These are phyloP conservation scores for Astreopora myriophthalma DNA, from an alignment of 64 coral and sea anemone species.

Conservation along the genomic window DNA sequence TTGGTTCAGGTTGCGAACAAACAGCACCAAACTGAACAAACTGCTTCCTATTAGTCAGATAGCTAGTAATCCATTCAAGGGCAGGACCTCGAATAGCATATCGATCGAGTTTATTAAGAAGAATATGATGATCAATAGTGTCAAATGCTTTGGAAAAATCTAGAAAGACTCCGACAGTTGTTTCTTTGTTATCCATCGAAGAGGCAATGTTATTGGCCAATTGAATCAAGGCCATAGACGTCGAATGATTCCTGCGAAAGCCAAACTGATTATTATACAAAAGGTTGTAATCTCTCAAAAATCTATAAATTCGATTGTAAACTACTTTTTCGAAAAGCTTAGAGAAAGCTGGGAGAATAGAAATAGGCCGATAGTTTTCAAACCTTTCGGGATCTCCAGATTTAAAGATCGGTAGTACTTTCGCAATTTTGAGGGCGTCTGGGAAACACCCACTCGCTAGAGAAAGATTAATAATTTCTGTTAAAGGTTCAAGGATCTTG, in stretches of 20 bases:
- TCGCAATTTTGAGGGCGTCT: slow-evolving; percentile 54
- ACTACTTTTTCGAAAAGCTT: slow-evolving; percentile 30
- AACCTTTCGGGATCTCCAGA: background rate
- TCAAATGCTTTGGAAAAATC: slow-evolving; percentile 32
- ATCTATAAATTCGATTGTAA: background rate
- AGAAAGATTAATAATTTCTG: slow-evolving; percentile 51
- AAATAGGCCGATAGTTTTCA: slow-evolving; percentile 52
- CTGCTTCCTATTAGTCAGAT: too few relatives aligned
- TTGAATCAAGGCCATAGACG: background rate
- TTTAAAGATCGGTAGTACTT: slow-evolving; percentile 54
- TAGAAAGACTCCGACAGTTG: slow-evolving; percentile 11
- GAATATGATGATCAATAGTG: slow-evolving; percentile 37
- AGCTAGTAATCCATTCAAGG: too few relatives aligned
- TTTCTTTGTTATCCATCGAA: background rate
- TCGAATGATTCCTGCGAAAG: slow-evolving; percentile 11
- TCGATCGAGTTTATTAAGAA: too few relatives aligned
- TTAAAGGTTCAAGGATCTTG: slow-evolving; percentile 16
- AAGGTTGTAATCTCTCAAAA: background rate
- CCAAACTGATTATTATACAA: background rate
- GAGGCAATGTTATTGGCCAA: background rate
- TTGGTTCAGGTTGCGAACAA: too few relatives aligned
- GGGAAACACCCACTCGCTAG: background rate
- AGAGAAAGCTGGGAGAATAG: slow-evolving; percentile 52
- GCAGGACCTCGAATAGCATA: too few relatives aligned
- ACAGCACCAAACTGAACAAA: too few relatives aligned